Base-by-base conservation (phyloP, 2,797 vertebrate genomes). In the Scarus forsteni region DNA sequence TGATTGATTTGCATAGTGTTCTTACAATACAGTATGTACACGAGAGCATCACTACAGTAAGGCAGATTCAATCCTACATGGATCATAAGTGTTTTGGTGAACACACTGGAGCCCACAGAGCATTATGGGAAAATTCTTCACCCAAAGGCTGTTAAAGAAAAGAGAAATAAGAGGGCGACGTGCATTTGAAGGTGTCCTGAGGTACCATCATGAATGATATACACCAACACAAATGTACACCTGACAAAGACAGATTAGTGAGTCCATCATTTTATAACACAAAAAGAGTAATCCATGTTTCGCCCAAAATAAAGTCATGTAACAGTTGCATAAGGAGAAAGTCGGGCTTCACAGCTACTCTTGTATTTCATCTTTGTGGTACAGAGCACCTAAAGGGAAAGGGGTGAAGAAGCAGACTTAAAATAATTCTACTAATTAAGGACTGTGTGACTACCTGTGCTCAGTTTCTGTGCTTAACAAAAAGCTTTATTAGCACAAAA, bases 1-100 rank as follows among this genome's bases (percentile, higher is more conserved):
- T 79, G 65, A 34, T 71, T 62, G 52, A 84, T 83, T 92, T 93
- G 91, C 92, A 93, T 94, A 91, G 85, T 74, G 72, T 83, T 66
- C 65, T 68, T 76, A 85, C 63, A 73, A 67, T 60, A 85, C 63
- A 73, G 66, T 60, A 84, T 88, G 18, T 84, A 85, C 66, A 88
- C 51, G 16, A 60, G 77, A 86, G 80, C 60, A 50, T 81, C 48
- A 42, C 70, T 84, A 73, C 86, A 66, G 40, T 83, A 92, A 93
- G 89, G 87, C 85, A 68, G 74, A 39, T 81, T 66, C 76, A 79
- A 84, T 63, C 74, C 39, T 73, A 42, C 60, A 57, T 50, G 63
- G 42, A 54, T 52, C 38, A 62, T n/a, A n/a, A n/a, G n/a, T 18
- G 40, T 43, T 71, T 42, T 57, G 42, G 68, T 66, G 42, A 83